A percentile compares a stretch with the other conserved stretches of the same genome.
Conservation (phyloP, 1,140 invertebrate species). For the Pachyrhynchus sulphureomaculatus region DNA sequence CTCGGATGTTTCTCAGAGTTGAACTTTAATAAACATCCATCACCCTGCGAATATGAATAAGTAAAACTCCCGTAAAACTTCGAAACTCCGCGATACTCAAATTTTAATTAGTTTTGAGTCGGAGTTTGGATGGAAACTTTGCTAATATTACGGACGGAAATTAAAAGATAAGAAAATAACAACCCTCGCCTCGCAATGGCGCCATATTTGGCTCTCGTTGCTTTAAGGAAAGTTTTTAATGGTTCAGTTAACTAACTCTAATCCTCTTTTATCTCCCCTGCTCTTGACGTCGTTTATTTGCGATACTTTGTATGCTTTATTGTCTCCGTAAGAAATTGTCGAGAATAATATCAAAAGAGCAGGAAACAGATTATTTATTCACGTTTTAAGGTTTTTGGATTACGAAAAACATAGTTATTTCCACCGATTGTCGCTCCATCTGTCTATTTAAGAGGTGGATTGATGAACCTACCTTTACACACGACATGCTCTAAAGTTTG, state of each 20-base stretch:
- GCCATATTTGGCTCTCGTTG: constrained; percentile 21
- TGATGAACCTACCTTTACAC: too few species aligned
- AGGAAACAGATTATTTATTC: too few species aligned
- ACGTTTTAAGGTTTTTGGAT: too few species aligned
- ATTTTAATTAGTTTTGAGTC: constrained; percentile 52
- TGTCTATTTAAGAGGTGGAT: too few species aligned
- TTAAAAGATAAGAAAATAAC: constrained; percentile 52
- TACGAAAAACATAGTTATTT: too few species aligned
- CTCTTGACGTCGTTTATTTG: neutral
- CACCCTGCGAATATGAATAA: constrained; percentile 43
- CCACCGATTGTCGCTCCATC: too few species aligned
- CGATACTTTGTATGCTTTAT: too few species aligned
- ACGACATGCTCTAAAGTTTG: too few species aligned
- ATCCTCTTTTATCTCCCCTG: constrained; percentile 1
- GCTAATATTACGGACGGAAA: constrained; percentile 50
- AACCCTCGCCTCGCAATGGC: constrained; percentile 26
- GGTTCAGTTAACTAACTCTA: constrained; percentile 21
- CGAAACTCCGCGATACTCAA: constrained; percentile 45
- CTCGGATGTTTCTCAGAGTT: constrained; percentile 14
- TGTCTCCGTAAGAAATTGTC: too few species aligned
- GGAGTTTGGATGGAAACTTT: constrained; percentile 46
- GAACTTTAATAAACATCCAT: constrained; percentile 33
- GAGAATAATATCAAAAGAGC: too few species aligned
- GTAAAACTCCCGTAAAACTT: constrained; percentile 50
- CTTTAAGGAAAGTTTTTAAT: constrained; percentile 30